A percentile compares a stretch with the other conserved stretches of the same genome.
Evolutionary conservation across 1,140 invertebrate genomes (phyloP).

Genomic region (Drosophila pallidifrons): DNA sequence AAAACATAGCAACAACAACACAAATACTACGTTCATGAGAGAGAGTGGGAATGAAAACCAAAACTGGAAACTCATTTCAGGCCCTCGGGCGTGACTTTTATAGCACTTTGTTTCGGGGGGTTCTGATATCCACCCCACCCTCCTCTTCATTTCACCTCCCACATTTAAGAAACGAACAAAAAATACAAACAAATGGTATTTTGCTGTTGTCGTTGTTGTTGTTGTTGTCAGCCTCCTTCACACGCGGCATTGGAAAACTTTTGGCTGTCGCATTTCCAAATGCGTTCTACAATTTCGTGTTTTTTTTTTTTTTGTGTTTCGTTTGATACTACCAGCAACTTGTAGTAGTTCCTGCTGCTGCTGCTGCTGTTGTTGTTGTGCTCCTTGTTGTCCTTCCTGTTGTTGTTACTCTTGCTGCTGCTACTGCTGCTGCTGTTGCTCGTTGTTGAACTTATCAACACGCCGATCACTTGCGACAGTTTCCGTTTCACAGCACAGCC

Average conservation of each 20-base stretch:
- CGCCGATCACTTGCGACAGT: conserved; percentile 81
- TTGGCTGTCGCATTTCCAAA: conserved; percentile 45
- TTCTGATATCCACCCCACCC: conserved; percentile 4
- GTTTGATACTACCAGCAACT: conserved; percentile 1
- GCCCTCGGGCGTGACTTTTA: conserved; percentile 80
- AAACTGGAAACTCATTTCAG: conserved; percentile 77
- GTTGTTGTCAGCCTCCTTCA: conserved; percentile 39
- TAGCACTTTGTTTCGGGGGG: conserved; percentile 73
- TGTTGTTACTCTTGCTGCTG: conserved; percentile 41
- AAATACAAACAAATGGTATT: conserved; percentile 63
- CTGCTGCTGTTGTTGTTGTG: conserved; percentile 24
- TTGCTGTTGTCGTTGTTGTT: conserved; percentile 3
- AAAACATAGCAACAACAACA: conserved; percentile 25
- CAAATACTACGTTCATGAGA: background rate
- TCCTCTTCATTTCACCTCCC: background rate
- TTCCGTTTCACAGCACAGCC: conserved; percentile 71
- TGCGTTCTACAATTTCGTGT: conserved; percentile 49
- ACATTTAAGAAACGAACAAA: conserved; percentile 27
- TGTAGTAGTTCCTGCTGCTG: conserved; percentile 27
- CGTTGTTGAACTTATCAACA: conserved; percentile 75
- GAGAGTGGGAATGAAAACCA: conserved; percentile 36
- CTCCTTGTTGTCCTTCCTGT: conserved; percentile 27
- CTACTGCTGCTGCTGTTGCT: conserved; percentile 7
- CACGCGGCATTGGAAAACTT: conserved; percentile 54
- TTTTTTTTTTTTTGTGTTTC: no score